Evolutionary conservation across 2,797 vertebrate genomes (phyloP).

Genomic region (Synanceia verrucosa): DNA sequence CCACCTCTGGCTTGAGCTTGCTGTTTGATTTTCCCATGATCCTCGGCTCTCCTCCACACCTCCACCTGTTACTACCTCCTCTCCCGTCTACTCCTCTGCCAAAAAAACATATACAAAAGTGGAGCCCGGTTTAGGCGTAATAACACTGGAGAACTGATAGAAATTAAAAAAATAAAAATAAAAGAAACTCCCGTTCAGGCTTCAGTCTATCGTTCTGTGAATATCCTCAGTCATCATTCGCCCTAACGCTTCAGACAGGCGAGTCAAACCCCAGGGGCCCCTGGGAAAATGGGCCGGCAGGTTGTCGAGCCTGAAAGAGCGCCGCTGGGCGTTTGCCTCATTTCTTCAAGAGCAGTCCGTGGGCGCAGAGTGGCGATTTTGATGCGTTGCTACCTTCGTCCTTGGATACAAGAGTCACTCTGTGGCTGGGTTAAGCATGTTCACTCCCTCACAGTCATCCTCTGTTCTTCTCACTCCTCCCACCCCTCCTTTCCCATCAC

Average conservation of each 20-base stretch:
- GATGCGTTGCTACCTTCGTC: constrained; percentile 82
- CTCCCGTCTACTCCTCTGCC: constrained; percentile 65
- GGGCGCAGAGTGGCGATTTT: constrained; percentile 64
- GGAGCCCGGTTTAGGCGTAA: constrained; percentile 51
- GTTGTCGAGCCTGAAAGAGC: constrained; percentile 50
- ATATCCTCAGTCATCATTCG: constrained; percentile 64
- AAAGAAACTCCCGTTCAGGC: constrained; percentile 50
- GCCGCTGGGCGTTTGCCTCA: constrained; percentile 49
- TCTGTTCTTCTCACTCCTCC: constrained; percentile 74
- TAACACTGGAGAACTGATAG: constrained; percentile 2
- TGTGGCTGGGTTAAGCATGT: constrained; percentile 75
- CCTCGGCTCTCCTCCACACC: constrained; percentile 66
- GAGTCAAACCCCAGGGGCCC: constrained; percentile 46
- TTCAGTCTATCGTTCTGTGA: constrained; percentile 33
- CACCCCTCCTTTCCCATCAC: constrained; percentile 67
- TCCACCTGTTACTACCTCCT: constrained; percentile 71
- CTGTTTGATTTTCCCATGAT: constrained; percentile 98
- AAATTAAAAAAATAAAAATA: constrained; percentile 1
- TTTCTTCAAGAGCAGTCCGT: constrained; percentile 66
- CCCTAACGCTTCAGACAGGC: constrained; percentile 49
- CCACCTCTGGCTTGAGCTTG: constrained; percentile 96
- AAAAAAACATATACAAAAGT: constrained; percentile 66
- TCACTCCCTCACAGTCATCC: constrained; percentile 72
- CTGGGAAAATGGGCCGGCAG: constrained; percentile 43
- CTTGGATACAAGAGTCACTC: constrained; percentile 87